These are phyloP conservation scores for Turritopsis rubra DNA, from an alignment of 30 jellyfish, hydroid and myxozoan species.

Conservation along the genomic window DNA sequence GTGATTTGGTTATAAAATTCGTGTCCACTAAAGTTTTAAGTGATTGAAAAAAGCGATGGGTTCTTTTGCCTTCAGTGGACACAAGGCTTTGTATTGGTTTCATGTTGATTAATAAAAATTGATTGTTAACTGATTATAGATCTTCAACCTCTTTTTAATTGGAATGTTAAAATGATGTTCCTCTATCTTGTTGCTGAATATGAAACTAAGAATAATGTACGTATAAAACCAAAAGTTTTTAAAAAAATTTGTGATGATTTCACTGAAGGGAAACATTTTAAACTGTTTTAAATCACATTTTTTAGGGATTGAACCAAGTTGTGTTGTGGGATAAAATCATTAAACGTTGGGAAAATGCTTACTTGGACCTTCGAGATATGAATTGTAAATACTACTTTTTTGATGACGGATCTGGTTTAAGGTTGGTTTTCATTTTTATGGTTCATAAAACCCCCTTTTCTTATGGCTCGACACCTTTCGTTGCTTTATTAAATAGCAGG, in stretches of 20 bases:
- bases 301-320: conserved; percentile 77
- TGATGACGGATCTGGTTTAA: conserved; percentile 90
- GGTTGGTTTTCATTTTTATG: conserved; percentile 29
- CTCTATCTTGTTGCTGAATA: conserved; percentile 77
- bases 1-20: too few relatives aligned
- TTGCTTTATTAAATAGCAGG: not conserved
- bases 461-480: not conserved
- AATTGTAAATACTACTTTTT: conserved; percentile 80
- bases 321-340: conserved; percentile 81
- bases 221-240: conserved; percentile 6
- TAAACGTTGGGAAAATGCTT: conserved; percentile 62
- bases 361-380: conserved; percentile 57
- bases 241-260: too few relatives aligned
- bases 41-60: too few relatives aligned
- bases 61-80: too few relatives aligned
- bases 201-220: conserved; percentile 65
- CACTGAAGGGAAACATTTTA: not conserved
- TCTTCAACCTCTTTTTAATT: conserved; percentile 73
- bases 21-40: too few relatives aligned
- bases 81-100: too few relatives aligned
- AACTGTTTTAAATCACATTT: not conserved
- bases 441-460: not conserved
- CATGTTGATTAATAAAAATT: not conserved
- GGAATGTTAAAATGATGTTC: conserved; percentile 82
- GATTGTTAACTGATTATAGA: conserved; percentile 38